Base-by-base conservation (phyloP, 2,888 invertebrate genomes). In the Plemyria rubiginata region DNA sequence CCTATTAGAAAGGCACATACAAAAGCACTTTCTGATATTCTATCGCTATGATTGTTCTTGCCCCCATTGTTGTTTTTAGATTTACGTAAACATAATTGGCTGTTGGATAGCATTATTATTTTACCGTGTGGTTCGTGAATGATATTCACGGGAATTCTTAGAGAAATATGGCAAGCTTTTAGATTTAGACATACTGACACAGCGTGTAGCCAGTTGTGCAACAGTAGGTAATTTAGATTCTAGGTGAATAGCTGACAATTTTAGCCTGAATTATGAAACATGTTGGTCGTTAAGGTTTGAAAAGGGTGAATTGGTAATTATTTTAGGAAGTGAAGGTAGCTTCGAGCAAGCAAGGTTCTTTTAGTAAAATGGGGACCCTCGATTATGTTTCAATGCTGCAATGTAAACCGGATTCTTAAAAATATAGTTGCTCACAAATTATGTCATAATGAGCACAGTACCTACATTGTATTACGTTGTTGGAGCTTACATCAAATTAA, bases 181-280 rank as follows among this genome's bases (percentile, higher is more conserved):
- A 56, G 40, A 29, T n/a, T n/a, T n/a, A n/a, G 9, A 16, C 16
- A 16, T 2, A 52, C 45, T 28, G 9, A 16, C 11, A 36, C 16
- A 60, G 53, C 28, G 53, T 48, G 28, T 48, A 48, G 32, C 56
- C 43, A 46, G 60, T 79, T 74, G 77, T 69, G 81, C 76, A 81
- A 79, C 66, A 51, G 67, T 66, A n/a, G n/a, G n/a, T n/a, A 70
- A 79, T 79, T 77, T 75, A 76, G 72, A 76, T 75, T 70, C 68
- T 69, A 76, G 70, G 58, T 58, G 63, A 66, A 60, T 64, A 60
- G 46, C 52, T 43, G 51, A 50, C 66, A 66, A 54, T 54, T 70
- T 70, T 63, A 65, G 51, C 41, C 36, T 36, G 41, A 43, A 40
- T 65, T 65, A 46, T 46, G 57, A 65, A 65, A 60, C 56, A 41